Base-by-base conservation (phyloP, 2,888 invertebrate genomes). In the Tenthredo livida region DNA sequence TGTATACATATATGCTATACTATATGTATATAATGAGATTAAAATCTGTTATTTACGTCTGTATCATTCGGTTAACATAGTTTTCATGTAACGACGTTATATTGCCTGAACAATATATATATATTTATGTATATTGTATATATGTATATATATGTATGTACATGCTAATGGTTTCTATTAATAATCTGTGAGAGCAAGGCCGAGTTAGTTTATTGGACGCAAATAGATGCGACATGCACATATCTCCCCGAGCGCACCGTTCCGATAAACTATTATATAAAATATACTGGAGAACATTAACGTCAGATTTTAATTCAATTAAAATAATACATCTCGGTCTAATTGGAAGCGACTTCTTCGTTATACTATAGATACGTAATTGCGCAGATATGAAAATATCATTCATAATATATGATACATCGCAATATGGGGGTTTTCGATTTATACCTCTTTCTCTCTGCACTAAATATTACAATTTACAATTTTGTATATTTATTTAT, bases 171-270 rank as follows among this genome's bases (percentile, higher is more conserved):
- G 67, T 67, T n/a, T 80, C 85, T 78, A 85, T 80, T 82, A 85
- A 85, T 85, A 85, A 70, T 82, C 78, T 33, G 33, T 21, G 67
- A 50, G 67, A 67, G 80, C 85, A 80, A 85, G 85, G 85, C 61
- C 80, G 77, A 85, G 78, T 54, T 80, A 75, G 80, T 85, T 85
- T 82, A 85, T 80, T 80, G 65, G 70, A 85, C 85, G 54, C 37
- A 85, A 85, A 85, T 85, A 85, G 85, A 85, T 77, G 65, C 85
- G 70, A 80, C 47, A 75, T 77, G 75, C 25, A 65, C 50, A 29
- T 17, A 54, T 54, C 54, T 54, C 54, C n/a, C 54, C n/a, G n/a
- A 54, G 54, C 54, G 54, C 54, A 54, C 1, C 54, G 54, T 54
- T 54, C n/a, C 54, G 54, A 54, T 54, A 54, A 54, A 54, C 54